phyloP scores from a whole-genome alignment of 2,797 vertebrate species.

The Harpagifer antarcticus region DNA sequence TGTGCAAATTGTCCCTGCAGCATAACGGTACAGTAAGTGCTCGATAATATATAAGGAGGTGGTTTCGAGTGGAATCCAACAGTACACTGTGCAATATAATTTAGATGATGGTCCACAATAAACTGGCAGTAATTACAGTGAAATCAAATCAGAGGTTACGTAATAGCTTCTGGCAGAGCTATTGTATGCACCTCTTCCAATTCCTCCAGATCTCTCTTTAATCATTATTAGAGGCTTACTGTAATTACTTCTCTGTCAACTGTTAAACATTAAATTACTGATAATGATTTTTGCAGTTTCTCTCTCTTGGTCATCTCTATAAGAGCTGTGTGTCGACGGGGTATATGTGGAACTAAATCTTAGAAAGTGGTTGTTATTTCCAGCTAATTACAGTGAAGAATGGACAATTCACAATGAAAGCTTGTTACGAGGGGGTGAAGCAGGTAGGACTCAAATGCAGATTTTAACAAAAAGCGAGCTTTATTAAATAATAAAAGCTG shows the following conservation, averaged over 20 bases:
- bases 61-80: not conserved
- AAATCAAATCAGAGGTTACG: conserved; percentile 39
- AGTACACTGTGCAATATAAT: not conserved
- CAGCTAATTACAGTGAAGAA: not conserved
- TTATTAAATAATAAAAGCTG: no score
- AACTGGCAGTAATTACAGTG: conserved; percentile 33
- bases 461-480: no score
- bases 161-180: conserved; percentile 32
- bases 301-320: not conserved
- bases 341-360: conserved; percentile 22
- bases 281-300: conserved; percentile 38
- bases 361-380: not conserved
- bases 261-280: conserved; percentile 59
- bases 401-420: conserved; percentile 17
- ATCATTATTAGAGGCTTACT: conserved; percentile 34
- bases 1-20: not conserved
- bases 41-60: conserved; percentile 3
- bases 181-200: conserved; percentile 11
- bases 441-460: no score
- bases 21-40: not conserved
- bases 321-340: not conserved
- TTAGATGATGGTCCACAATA: conserved; percentile 23
- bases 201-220: conserved; percentile 28
- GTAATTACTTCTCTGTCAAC: conserved; percentile 52
- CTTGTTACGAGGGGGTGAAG: no score